These are phyloP conservation scores for Melanogrammus aeglefinus DNA, from an alignment of 2,797 vertebrate species.

Conservation along the genomic window DNA sequence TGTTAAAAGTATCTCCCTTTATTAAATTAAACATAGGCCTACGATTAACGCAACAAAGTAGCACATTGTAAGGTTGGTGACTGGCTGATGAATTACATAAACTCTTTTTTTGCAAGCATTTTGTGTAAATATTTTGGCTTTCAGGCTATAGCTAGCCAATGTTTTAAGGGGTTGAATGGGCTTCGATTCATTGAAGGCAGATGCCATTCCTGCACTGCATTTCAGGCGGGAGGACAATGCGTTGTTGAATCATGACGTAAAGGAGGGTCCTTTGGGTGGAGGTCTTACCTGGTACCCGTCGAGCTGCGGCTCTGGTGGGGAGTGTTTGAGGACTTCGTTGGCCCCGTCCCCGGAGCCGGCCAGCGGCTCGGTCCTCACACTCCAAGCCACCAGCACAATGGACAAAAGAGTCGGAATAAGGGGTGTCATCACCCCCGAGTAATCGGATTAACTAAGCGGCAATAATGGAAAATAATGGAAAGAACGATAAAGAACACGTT, in stretches of 20 bases:
- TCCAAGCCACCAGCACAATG: slow-evolving; percentile 48
- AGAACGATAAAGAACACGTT: not conserved
- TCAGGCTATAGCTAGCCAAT: no score
- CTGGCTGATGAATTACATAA: no score
- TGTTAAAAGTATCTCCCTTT: no score
- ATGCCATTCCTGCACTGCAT: not conserved
- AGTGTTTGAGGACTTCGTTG: slow-evolving; percentile 54
- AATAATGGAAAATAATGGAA: not conserved
- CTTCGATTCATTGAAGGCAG: not conserved
- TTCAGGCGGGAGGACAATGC: not conserved
- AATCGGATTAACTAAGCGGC: not conserved
- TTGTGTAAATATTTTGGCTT: no score
- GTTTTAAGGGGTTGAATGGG: no score
- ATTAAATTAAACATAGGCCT: no score
- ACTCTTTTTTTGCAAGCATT: no score
- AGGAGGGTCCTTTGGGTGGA: not conserved
- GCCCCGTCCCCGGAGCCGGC: slow-evolving; percentile 40
- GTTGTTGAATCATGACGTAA: not conserved
- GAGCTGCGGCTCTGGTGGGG: slow-evolving; percentile 22
- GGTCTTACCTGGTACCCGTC: slow-evolving; percentile 34
- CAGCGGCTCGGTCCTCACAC: slow-evolving; percentile 35
- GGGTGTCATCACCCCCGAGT: slow-evolving; percentile 47
- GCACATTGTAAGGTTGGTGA: no score
- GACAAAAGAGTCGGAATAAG: slow-evolving; percentile 43
- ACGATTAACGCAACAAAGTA: no score